Base-by-base conservation (phyloP, 2,888 invertebrate species). In the Euproctis similis region DNA sequence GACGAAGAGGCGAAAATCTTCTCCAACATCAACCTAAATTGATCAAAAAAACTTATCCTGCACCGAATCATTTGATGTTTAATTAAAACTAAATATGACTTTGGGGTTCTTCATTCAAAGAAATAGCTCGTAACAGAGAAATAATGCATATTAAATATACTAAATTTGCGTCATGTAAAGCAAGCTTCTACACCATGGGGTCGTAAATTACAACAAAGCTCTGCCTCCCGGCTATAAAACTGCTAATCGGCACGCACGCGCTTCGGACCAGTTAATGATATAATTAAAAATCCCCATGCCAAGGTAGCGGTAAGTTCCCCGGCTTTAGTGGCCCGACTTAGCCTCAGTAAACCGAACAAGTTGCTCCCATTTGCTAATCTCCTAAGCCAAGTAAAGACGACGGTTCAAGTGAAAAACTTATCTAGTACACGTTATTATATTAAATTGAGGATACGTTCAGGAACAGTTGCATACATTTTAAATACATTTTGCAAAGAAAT, bases 301-400 rank as follows among this genome's bases (percentile, higher is more conserved):
- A 60, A 70, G 67, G 62, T 60, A 59, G 57, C 50, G 49, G 46
- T 57, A 63, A 71, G 56, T 66, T 72, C n/a, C 55, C 42, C 38
- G 56, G 64, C 61, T 66, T 71, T 67, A 62, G 59, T 59, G 44
- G 54, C 41, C 58, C 49, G 56, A 68, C 70, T 74, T 74, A 74
- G 67, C 65, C 71, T 63, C 62, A 69, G 70, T 71, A 66, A 66
- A 71, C 69, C 63, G 68, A 71, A 71, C 71, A 71, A 73, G 67
- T 75, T 74, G 72, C 62, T 64, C 65, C 62, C 63, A 62, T 67
- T 71, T 60, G 65, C 71, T 78, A 78, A 78, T 78, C 78, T 77
- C 64, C 69, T 75, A 73, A 77, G 71, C 72, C 68, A 66, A 68
- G 69, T 62, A 64, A 67, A 53, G 58, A 53, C 44, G 44, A n/a